Conservation (phyloP, 2,888 invertebrate species). For the Lymantria dispar region DNA sequence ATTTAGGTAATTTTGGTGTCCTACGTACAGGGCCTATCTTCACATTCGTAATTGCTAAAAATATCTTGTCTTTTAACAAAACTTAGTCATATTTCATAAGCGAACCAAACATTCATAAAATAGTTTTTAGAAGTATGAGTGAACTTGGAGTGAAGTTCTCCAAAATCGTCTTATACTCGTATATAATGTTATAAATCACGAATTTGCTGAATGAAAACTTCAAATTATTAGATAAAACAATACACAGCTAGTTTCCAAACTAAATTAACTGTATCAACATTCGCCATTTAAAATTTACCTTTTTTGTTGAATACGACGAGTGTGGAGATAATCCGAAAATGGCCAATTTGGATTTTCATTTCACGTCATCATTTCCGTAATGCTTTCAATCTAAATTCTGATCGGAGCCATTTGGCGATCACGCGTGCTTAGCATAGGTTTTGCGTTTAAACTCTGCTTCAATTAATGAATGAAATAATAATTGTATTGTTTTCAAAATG, state of each 20-base stretch:
- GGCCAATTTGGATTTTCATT: constrained; percentile 56
- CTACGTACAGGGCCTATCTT: no score
- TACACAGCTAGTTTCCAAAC: neutral
- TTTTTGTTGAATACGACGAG: constrained; percentile 2
- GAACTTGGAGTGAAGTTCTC: no score
- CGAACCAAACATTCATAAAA: no score
- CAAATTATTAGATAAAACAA: no score
- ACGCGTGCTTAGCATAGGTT: constrained; percentile 14
- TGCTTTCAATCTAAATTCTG: constrained; percentile 56
- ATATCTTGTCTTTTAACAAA: no score
- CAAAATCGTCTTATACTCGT: no score
- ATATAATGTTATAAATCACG: no score
- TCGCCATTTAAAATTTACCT: neutral
- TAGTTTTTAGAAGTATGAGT: no score
- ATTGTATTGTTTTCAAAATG: constrained; percentile 10
- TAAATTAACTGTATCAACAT: neutral
- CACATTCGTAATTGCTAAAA: no score
- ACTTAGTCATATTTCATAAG: no score
- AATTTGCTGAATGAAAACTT: no score
- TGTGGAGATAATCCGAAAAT: constrained; percentile 34
- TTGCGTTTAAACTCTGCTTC: constrained; percentile 12
- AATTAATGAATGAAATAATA: constrained; percentile 31
- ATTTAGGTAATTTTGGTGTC: no score
- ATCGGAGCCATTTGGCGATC: constrained; percentile 51
- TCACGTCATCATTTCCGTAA: constrained; percentile 51